These are phyloP conservation scores for Gopherus evgoodei DNA, from an alignment of 2,113 vertebrate species.

Conservation along the genomic window DNA sequence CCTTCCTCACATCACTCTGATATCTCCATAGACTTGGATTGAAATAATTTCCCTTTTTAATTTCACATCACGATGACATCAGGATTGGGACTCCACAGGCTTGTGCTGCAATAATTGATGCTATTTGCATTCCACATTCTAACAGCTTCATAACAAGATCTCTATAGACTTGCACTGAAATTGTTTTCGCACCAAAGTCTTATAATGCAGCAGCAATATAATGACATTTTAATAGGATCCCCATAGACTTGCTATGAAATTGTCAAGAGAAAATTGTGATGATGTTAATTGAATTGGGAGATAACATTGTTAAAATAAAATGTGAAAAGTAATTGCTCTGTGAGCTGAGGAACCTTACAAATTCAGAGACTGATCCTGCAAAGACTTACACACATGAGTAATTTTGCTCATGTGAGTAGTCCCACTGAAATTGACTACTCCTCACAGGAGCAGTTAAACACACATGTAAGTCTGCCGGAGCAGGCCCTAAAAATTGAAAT, in stretches of 20 bases:
- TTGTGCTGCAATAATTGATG: constrained; percentile 64
- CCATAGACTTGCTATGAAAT: constrained; percentile 66
- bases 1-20: neutral
- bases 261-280: constrained; percentile 68
- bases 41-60: constrained; percentile 45
- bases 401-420: constrained; percentile 15
- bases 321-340: constrained; percentile 47
- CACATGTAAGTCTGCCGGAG: neutral
- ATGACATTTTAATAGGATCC: constrained; percentile 75
- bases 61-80: constrained; percentile 54
- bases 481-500: neutral
- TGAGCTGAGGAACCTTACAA: neutral
- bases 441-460: neutral
- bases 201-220: constrained; percentile 62
- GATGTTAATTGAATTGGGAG: constrained; percentile 72
- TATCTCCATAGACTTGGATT: neutral
- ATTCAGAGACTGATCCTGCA: constrained; percentile 3
- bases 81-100: constrained; percentile 28
- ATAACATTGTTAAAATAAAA: constrained; percentile 57
- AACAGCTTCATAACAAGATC: constrained; percentile 71
- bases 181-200: constrained; percentile 71
- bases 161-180: constrained; percentile 66
- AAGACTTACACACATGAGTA: neutral
- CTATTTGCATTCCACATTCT: constrained; percentile 69
- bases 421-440: neutral